Evolutionary conservation across 2,113 vertebrate genomes (phyloP), one percentile per base, ranked within the genome.

Genomic region (Peucedramus taeniatus): DNA sequence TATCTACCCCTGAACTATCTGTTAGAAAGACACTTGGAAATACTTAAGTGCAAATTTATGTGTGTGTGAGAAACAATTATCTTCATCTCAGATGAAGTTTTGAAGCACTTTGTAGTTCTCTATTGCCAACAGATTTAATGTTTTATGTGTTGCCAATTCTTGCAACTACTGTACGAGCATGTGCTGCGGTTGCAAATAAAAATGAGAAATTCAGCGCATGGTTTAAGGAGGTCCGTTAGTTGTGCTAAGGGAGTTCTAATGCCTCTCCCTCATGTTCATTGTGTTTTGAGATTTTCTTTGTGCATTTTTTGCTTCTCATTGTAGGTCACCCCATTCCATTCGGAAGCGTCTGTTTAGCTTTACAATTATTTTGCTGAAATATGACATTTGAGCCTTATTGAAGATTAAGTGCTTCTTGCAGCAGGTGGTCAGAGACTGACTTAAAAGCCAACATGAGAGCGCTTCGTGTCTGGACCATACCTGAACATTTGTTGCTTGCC

Each of bases 71-170:
- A 98, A 94, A 97, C 92, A 91, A 96, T 71, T 95, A 88, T 72
- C 98, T 98, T 98, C 98, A 97, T 98, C 97, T 92, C 94, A 79
- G 97, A 97, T 97, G 98, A 98, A 97, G 98, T 95, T 97, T 97
- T 96, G 98, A 98, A 99, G 99, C 99, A 99, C 99, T 99, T 99
- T 99, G 98, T 98, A 98, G 98, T 98, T 98, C 98, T 98, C 98
- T 97, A 98, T 99, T 99, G 99, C 99, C 99, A 99, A 99, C 97
- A 97, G 97, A 97, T 97, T 97, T 98, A 96, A 97, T 96, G 96
- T 98, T 98, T 98, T 98, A 95, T 98, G 97, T 97, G 97, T 98
- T 98, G 98, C 98, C 98, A 99, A 98, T 95, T 96, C 95, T 97
- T 98, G 97, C 97, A 97, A 72, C 97, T 95, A 84, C 96, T 54